A percentile compares a stretch with the other conserved stretches of the same genome.
These are phyloP conservation scores for Acanthopleura granulata DNA, from an alignment of 2,888 invertebrate species.

Conservation along the genomic window DNA sequence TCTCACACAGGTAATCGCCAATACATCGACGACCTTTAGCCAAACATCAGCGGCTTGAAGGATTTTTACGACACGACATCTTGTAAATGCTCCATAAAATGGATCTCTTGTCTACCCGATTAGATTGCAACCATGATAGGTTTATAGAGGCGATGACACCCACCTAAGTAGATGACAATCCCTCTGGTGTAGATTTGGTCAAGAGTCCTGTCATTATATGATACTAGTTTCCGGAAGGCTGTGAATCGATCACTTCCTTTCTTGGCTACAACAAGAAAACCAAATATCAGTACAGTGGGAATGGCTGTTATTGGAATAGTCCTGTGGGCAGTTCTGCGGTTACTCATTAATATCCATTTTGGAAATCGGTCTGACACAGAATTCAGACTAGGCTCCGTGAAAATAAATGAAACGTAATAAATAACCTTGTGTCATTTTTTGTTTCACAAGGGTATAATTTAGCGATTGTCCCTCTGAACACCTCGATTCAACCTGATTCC, in stretches of 20 bases:
- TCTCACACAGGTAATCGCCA: no score
- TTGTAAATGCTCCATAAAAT: neutral
- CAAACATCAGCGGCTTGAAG: no score
- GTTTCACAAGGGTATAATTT: neutral
- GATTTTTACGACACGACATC: neutral
- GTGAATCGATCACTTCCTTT: neutral
- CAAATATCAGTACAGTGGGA: neutral
- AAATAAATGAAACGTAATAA: neutral
- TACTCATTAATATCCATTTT: constrained; percentile 11
- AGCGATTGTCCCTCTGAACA: no score
- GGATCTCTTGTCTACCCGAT: neutral
- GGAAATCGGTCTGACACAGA: neutral
- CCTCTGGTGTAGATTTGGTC: neutral
- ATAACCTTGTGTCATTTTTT: neutral
- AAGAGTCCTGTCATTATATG: neutral
- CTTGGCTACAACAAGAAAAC: neutral
- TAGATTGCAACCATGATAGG: neutral
- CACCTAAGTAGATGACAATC: neutral
- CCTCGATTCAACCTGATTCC: no score
- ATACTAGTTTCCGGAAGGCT: neutral
- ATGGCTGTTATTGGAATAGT: neutral
- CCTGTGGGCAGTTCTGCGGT: neutral
- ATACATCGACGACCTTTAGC: no score
- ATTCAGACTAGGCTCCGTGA: no score
- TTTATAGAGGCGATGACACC: neutral